Conservation (phyloP, 2,797 vertebrate species). For the Hoplostethus mediterraneus region DNA sequence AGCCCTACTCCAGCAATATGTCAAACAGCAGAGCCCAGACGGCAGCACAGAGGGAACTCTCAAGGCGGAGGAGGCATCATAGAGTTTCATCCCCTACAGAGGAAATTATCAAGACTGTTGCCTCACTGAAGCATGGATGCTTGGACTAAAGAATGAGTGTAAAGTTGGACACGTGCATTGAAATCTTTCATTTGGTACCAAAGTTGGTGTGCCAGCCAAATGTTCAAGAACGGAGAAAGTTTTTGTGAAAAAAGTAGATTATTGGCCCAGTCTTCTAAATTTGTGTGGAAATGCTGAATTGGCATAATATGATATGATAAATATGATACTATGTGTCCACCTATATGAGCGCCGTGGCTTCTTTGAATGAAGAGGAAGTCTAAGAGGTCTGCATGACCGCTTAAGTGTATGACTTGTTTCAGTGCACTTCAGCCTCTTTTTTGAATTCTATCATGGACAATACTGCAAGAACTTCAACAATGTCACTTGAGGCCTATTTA, state of each 20-base stretch:
- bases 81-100: slow-evolving; percentile 19
- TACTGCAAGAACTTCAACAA: slow-evolving; percentile 12
- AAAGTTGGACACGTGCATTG: slow-evolving; percentile 3
- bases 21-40: slow-evolving; percentile 76
- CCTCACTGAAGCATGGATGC: not conserved
- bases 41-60: slow-evolving; percentile 10
- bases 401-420: slow-evolving; percentile 8
- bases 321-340: not conserved
- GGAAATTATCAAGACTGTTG: slow-evolving; percentile 22
- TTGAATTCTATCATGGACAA: slow-evolving; percentile 33
- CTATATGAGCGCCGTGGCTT: not conserved
- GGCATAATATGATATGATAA: not conserved
- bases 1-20: slow-evolving; percentile 87
- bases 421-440: not conserved
- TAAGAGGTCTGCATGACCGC: not conserved
- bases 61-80: slow-evolving; percentile 58
- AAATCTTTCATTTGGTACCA: not conserved
- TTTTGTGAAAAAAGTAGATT: not conserved
- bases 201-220: not conserved
- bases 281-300: not conserved
- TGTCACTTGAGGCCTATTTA: not conserved
- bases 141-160: not conserved
- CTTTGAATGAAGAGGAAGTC: not conserved
- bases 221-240: not conserved
- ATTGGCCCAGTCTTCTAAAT: not conserved